Percentiles rank a stretch among this genome's conserved stretches.
Evolutionary conservation across 2,113 vertebrate species (phyloP).

Genomic region (Aptenodytes forsteri): DNA sequence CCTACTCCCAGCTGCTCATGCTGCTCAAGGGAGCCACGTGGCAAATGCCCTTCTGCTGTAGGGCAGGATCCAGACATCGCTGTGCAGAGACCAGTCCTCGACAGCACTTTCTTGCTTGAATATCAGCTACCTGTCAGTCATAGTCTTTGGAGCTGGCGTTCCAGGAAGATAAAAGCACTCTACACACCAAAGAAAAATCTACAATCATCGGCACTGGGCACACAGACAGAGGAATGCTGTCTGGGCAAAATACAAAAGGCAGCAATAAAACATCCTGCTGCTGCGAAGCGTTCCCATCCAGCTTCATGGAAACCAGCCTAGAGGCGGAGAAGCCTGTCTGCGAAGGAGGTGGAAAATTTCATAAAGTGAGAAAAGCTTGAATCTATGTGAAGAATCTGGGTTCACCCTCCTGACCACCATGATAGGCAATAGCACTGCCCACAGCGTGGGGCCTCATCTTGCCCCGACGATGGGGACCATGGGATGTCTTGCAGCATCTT

Average conservation of each 20-base stretch:
- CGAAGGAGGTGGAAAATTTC: not conserved
- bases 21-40: accelerated
- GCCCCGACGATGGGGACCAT: accelerated
- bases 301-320: slow-evolving; percentile 2
- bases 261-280: slow-evolving; percentile 26
- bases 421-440: not conserved
- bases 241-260: slow-evolving; percentile 30
- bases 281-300: not conserved
- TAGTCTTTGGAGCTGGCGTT: not conserved
- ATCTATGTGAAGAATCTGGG: not conserved
- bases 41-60: not conserved
- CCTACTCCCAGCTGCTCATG: not conserved
- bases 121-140: not conserved
- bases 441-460: accelerated
- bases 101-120: not conserved
- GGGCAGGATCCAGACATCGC: not conserved
- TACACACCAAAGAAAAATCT: not conserved
- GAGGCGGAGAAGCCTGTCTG: not conserved
- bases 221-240: not conserved
- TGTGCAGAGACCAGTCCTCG: accelerated
- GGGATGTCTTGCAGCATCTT: not conserved
- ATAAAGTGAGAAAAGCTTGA: not conserved
- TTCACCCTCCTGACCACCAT: accelerated
- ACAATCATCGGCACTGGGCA: not conserved
- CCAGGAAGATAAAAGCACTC: not conserved